Base-by-base conservation (phyloP, 2,888 invertebrate species). In the Drosophila subsilvestris region DNA sequence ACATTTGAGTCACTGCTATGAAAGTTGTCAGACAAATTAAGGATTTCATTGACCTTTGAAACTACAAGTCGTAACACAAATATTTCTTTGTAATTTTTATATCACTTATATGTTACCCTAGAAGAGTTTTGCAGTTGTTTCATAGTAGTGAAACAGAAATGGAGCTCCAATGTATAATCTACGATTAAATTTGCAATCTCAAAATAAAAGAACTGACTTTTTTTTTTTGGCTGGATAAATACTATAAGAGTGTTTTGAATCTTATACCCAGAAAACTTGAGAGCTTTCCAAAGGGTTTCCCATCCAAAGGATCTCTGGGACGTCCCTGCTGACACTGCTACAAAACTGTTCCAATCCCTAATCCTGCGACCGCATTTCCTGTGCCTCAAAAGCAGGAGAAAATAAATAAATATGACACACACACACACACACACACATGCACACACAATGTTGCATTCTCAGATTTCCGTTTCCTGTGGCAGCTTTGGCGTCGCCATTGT, bases 381-480 rank as follows among this genome's bases (percentile, higher is more conserved):
- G 60, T 63, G 47, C 29, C 62, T 37, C 56, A 48, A 37, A 37
- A 32, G 47, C 29, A 70, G 48, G 57, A 47, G 37, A 32, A 57
- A 65, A 54, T 67, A 66, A 66, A 48, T 63, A 20, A 61, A 74
- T 56, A 69, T 45, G 61, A 27, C 53, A 37, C 51, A 53, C 61
- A 75, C 45, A 65, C 27, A 65, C 59, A 44, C 55, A 37, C 47
- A 59, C 51, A 53, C 47, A 74, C 32, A 66, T 62, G 60, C 56
- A 56, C 49, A 49, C 49, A 32, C 58, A 25, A 22, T 48, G 37
- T 48, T 58, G 27, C n/a, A 17, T 50, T 50, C 70, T 82, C 90
- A 91, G 65, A 91, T 91, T 85, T 91, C 91, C 78, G 91, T 91
- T 90, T 91, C 91, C 84, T 90, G 90, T 67, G 91, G 91, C 60